Percentiles rank a stretch among this genome's conserved stretches.
phyloP scores from a whole-genome alignment of 2,113 vertebrate genomes.

The Actenoides lindsayi region DNA sequence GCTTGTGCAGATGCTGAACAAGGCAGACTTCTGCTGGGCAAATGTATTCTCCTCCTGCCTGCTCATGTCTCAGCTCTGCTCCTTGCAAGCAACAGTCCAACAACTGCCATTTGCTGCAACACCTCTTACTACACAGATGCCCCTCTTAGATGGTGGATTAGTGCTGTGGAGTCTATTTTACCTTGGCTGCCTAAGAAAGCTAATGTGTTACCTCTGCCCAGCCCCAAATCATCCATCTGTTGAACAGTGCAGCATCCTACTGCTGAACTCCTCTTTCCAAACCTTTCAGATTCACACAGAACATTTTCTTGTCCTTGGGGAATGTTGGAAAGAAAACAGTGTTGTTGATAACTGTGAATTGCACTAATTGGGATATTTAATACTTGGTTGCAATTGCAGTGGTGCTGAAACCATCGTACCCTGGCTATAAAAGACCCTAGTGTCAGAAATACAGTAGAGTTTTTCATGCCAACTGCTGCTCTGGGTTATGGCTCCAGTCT shows the following conservation, averaged over 20 bases:
- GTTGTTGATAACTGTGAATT: neutral
- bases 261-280: neutral
- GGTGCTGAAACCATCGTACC: slow-evolving; percentile 33
- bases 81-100: neutral
- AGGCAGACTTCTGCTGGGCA: too few relatives aligned
- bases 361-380: slow-evolving; percentile 63
- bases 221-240: neutral
- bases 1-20: neutral
- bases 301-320: neutral
- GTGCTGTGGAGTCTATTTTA: neutral
- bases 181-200: neutral
- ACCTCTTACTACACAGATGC: too few relatives aligned
- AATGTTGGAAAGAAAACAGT: neutral
- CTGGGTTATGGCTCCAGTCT: slow-evolving; percentile 53
- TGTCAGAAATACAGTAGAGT: slow-evolving; percentile 44
- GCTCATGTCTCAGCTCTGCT: neutral
- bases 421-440: slow-evolving; percentile 36
- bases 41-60: too few relatives aligned
- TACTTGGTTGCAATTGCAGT: slow-evolving; percentile 3
- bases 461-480: slow-evolving; percentile 41
- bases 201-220: neutral
- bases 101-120: neutral
- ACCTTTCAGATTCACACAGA: neutral
- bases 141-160: neutral
- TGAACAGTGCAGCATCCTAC: neutral